Conservation (phyloP, 2,888 invertebrate species). For the Bruchidius siliquastri region DNA sequence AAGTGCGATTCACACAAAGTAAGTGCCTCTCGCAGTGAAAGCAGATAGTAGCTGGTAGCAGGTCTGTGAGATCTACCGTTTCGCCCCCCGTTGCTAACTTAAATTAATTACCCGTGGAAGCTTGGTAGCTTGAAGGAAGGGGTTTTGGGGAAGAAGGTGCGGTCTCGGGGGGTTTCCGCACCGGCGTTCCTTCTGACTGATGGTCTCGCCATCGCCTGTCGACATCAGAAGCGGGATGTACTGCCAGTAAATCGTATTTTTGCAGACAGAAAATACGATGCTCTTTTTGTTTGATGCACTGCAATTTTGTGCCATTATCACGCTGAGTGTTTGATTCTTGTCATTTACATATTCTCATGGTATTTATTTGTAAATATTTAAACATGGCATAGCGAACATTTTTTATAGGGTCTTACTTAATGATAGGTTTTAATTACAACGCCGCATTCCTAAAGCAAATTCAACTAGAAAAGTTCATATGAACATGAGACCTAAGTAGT, state of each 20-base stretch:
- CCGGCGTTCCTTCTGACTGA: not conserved
- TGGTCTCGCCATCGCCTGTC: not conserved
- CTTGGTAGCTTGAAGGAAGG: not conserved
- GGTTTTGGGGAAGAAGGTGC: not conserved
- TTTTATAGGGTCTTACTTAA: too few relatives aligned
- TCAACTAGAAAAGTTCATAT: too few relatives aligned
- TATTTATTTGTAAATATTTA: too few relatives aligned
- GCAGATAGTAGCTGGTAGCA: not conserved
- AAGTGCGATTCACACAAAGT: not conserved
- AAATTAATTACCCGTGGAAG: not conserved
- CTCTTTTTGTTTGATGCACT: too few relatives aligned
- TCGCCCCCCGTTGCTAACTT: not conserved
- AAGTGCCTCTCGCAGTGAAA: not conserved
- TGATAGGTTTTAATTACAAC: too few relatives aligned
- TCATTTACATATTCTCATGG: too few relatives aligned
- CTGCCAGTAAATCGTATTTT: not conserved
- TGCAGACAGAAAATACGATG: too few relatives aligned
- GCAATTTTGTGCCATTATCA: too few relatives aligned
- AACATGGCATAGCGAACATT: too few relatives aligned
- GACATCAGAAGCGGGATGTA: not conserved
- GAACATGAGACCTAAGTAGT: too few relatives aligned
- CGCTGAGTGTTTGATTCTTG: too few relatives aligned
- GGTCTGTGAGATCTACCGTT: not conserved
- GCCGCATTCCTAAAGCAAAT: too few relatives aligned
- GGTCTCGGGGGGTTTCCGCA: not conserved